Evolutionary conservation across 1,140 invertebrate genomes (phyloP).

Genomic region (Drosophila quadrilineata): DNA sequence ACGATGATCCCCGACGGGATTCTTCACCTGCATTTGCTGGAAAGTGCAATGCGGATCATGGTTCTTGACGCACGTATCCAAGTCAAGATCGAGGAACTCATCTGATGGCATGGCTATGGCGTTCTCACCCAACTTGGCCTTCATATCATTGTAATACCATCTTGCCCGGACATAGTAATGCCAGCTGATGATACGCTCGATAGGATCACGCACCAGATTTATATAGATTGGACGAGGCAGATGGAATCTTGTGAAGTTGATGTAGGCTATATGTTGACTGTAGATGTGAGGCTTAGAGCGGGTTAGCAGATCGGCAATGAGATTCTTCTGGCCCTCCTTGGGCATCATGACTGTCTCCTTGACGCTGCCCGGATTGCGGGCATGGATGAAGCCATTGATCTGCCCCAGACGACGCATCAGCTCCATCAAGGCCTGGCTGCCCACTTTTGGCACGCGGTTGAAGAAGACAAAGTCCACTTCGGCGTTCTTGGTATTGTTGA

Average conservation of each 20-base stretch:
- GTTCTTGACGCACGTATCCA: constrained; percentile 91
- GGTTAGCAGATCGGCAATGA: constrained; percentile 81
- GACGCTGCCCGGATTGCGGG: constrained; percentile 90
- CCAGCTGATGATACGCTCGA: constrained; percentile 95
- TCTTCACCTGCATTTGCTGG: constrained; percentile 88
- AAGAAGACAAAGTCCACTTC: constrained; percentile 90
- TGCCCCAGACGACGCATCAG: constrained; percentile 88
- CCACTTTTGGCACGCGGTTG: constrained; percentile 94
- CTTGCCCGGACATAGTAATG: constrained; percentile 92
- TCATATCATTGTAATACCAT: constrained; percentile 94
- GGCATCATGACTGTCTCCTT: constrained; percentile 91
- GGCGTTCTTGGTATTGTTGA: constrained; percentile 91
- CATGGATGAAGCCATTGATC: constrained; percentile 90
- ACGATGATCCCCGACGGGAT: constrained; percentile 92
- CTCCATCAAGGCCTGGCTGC: constrained; percentile 94
- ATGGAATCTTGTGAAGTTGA: constrained; percentile 85
- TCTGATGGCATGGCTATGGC: constrained; percentile 90
- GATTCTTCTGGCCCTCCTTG: constrained; percentile 87
- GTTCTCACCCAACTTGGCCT: constrained; percentile 90
- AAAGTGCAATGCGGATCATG: constrained; percentile 92
- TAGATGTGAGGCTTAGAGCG: constrained; percentile 83
- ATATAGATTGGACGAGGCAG: constrained; percentile 92
- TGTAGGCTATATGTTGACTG: constrained; percentile 75
- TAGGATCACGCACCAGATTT: constrained; percentile 93
- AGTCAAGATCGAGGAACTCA: constrained; percentile 93